phyloP scores from a whole-genome alignment of 2,113 vertebrate species.

The Thamnaconus septentrionalis region DNA sequence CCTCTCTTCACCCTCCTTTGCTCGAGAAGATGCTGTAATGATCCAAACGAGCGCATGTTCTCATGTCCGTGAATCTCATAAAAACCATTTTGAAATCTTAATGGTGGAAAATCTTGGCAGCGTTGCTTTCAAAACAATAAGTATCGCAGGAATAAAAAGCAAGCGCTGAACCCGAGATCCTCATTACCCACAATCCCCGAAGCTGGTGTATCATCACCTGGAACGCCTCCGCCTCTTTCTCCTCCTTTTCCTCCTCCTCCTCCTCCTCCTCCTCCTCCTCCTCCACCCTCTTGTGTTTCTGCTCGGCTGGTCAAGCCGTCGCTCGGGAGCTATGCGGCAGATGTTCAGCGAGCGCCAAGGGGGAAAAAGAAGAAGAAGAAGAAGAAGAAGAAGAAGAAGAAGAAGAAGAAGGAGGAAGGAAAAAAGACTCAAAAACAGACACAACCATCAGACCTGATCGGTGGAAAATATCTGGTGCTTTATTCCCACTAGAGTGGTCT shows the following conservation, averaged over 20 bases:
- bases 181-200: conserved; percentile 58
- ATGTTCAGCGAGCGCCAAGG: conserved; percentile 36
- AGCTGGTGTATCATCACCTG: conserved; percentile 35
- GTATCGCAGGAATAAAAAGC: no score
- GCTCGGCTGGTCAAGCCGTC: conserved; percentile 44
- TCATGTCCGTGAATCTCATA: no score
- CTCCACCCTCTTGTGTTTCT: conserved; percentile 15
- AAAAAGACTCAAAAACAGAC: conserved; percentile 48
- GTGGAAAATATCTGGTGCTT: conserved; percentile 26
- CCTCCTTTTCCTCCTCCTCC: conserved; percentile 1
- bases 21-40: no score
- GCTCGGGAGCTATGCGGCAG: conserved; percentile 48
- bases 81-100: no score
- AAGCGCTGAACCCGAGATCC: conserved; percentile 9
- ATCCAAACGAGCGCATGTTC: no score
- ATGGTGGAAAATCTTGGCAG: no score
- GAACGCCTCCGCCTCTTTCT: conserved; percentile 14
- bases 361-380: neutral
- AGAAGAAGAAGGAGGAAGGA: neutral
- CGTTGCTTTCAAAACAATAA: no score
- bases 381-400: no score
- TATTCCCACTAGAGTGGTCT: no score
- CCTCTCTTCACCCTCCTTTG: no score
- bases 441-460: conserved; percentile 16
- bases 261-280: neutral